Base-by-base conservation (phyloP, 1,140 invertebrate genomes). In the Aphis craccivora region DNA sequence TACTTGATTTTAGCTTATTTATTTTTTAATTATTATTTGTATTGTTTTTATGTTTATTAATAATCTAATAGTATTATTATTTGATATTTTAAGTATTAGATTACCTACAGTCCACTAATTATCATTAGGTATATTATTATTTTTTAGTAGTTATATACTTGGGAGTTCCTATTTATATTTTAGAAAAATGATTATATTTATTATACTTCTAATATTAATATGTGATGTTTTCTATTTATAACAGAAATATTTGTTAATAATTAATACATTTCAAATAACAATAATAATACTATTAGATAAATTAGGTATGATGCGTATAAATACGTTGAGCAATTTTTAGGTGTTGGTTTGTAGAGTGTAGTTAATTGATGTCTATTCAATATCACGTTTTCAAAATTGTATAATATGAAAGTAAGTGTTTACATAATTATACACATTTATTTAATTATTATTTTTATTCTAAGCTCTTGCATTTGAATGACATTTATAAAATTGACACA, bases 271-370 rank as follows among this genome's bases (percentile, higher is more conserved):
- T 5, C 22, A 48, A n/a, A 20, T 87, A 4, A 20, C 2, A 87
- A 48, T 87, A 88, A 23, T 90, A 90, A 48, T 45, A 87, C 48
- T 90, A 53, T 90, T 55, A 37, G 35, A 90, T 55, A 37, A 22
- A 90, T 90, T 5, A 90, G n/a, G 9, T 90, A 55, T 25, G 37
- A 90, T 53, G 76, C 45, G 20, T 76, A 67, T 91, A 40, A 48
- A 51, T 91, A 92, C 91, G 23, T 53, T 84, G 45, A 48, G 76
- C n/a, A 51, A 48, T 83, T 83, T 92, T 92, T 92, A 84, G 76
- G 81, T 92, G 76, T 23, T 92, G 76, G 91, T 92, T 92, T 84
- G 35, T 92, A 92, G 51, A 53, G 22, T 51, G 67, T 91, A 91
- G 90, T 92, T 92, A 92, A 43, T 83, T 53, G 48, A 83, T 84